Evolutionary conservation across 2,113 vertebrate species (phyloP), one percentile per base, ranked within the genome.

Genomic region (Xenopus laevis): DNA sequence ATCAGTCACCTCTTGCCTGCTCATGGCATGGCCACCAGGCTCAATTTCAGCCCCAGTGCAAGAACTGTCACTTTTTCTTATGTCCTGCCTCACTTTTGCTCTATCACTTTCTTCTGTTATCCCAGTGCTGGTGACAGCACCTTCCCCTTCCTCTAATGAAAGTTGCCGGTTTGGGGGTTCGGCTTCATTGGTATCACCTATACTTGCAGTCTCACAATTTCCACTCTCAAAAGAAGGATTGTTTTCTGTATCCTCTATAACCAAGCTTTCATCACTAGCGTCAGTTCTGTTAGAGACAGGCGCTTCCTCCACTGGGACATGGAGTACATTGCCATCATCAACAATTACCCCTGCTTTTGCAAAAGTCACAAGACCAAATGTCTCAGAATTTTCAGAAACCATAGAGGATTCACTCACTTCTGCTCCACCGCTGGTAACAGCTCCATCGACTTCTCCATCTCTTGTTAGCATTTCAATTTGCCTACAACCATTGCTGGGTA

Each of bases 381-480:
- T 84, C 77, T 82, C 63, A 4, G 66, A 65, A 65, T 80, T 86
- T 59, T 80, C 83, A 44, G 61, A 69, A 68, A 74, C 81, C 4
- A 81, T 45, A 0, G 81, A 82, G 0, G 82, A 87, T 65, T 81
- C 86, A 64, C 83, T 81, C 13, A 88, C 78, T 79, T 89, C 88
- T 7, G 85, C 90, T 7, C 91, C 87, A 1, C 90, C 91, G 76
- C 91, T 92, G 58, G 91, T 92, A n/a, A 92, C 91, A 33, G 30
- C n/a, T 2, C 77, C 57, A n/a, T n/a, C n/a, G n/a, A n/a, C n/a
- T n/a, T n/a, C n/a, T n/a, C n/a, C n/a, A 80, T 92, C 90, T 60
- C 82, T 74, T 55, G 83, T 47, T 47, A 81, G 87, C 3, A 81
- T 69, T 1, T 80, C 69, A 9, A 72, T 27, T 7, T 79, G 81